Evolutionary conservation across 2,797 vertebrate genomes (phyloP).

Genomic region (Gallirallus australis): DNA sequence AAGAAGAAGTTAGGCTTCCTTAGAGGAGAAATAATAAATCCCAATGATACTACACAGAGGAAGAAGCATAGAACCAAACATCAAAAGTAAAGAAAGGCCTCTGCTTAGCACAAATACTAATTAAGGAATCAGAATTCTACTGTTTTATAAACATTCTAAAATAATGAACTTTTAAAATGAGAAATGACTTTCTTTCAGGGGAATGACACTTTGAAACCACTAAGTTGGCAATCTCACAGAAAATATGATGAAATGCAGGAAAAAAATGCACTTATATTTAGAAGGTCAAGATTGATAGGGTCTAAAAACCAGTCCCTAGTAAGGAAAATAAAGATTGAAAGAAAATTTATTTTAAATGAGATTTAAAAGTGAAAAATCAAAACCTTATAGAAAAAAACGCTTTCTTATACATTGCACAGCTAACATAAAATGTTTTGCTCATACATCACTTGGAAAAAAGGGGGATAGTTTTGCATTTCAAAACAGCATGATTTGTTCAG

Average conservation of each 20-base stretch:
- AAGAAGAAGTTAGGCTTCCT: not conserved
- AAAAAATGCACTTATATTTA: not conserved
- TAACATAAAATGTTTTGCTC: not conserved
- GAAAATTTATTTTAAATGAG: constrained; percentile 20
- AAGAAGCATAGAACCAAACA: not conserved
- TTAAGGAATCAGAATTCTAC: not conserved
- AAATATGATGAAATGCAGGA: not conserved
- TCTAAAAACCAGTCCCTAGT: not conserved
- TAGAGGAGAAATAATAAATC: not conserved
- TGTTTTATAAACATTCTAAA: not conserved
- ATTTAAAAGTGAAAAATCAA: not conserved
- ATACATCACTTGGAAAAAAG: not conserved
- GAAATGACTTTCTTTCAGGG: not conserved
- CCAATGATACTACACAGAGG: not conserved
- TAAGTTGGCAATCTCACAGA: not conserved
- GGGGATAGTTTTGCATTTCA: not conserved
- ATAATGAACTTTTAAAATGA: constrained; percentile 19
- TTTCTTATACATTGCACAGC: not conserved
- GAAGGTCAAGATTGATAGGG: not conserved
- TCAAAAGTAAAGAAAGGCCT: not conserved
- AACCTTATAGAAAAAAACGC: not conserved
- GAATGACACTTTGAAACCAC: not conserved
- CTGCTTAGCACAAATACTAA: not conserved
- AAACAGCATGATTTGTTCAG: not conserved
- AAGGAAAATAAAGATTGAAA: constrained; percentile 23